Percentiles rank a stretch among this genome's conserved stretches.
Evolutionary conservation across 2,888 invertebrate species (phyloP).

Genomic region (Ectobius pallidus): DNA sequence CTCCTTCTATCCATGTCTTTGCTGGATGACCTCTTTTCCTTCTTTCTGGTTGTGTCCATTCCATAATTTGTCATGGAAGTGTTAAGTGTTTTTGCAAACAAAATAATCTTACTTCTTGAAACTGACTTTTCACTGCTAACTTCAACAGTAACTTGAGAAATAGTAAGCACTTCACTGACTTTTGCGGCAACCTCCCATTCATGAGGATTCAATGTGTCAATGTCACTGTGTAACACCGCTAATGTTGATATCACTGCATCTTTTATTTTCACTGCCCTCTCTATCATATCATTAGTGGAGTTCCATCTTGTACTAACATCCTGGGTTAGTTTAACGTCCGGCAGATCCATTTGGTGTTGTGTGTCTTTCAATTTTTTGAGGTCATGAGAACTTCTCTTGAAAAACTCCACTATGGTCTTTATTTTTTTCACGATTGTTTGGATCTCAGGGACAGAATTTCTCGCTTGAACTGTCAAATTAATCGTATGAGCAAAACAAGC

Average conservation of each 20-base stretch:
- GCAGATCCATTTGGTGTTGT: background rate
- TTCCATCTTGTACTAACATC: background rate
- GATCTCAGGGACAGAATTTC: background rate
- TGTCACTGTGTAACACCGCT: background rate
- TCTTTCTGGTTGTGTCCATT: too few species aligned
- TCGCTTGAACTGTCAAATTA: conserved; percentile 44
- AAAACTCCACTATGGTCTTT: conserved; percentile 8
- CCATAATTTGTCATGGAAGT: too few species aligned
- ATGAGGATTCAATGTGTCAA: conserved; percentile 32
- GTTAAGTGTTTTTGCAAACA: background rate
- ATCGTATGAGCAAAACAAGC: conserved; percentile 49
- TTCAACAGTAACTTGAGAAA: conserved; percentile 36
- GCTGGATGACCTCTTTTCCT: too few species aligned
- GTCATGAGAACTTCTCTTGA: conserved; percentile 21
- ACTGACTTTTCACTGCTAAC: conserved; percentile 41
- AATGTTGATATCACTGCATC: conserved; percentile 8
- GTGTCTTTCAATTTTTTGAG: background rate
- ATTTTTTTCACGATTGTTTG: conserved; percentile 8
- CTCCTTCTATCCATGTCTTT: too few species aligned
- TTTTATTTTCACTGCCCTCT: background rate
- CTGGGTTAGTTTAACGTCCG: background rate
- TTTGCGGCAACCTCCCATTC: conserved; percentile 34
- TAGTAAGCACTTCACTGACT: conserved; percentile 36
- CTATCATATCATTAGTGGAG: background rate
- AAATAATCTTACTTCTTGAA: conserved; percentile 18